Percentiles rank a stretch among this genome's conserved stretches.
These are phyloP conservation scores for Lasioglossum baleicum DNA, from an alignment of 1,140 invertebrate species.

Conservation along the genomic window DNA sequence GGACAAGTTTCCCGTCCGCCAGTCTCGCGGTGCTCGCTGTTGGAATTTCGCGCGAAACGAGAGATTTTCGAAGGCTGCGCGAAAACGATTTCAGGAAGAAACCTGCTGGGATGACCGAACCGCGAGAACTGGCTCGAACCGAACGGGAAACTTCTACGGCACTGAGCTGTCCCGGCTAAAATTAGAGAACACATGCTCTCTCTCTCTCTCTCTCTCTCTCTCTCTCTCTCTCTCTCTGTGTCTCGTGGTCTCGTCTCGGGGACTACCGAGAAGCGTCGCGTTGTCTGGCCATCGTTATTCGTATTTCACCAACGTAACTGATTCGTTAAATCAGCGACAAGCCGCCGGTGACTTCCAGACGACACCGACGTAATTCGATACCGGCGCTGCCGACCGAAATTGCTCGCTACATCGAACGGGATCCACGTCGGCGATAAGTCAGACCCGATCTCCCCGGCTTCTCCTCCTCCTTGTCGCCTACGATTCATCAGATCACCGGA, in stretches of 20 bases:
- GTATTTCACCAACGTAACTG: constrained; percentile 55
- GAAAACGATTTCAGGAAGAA: neutral
- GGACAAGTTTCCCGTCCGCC: too few relatives aligned
- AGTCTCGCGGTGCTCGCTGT: neutral
- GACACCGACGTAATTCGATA: constrained; percentile 38
- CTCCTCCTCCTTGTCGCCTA: neutral
- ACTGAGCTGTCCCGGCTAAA: constrained; percentile 63
- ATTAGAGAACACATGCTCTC: constrained; percentile 52
- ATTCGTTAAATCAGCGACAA: constrained; percentile 47
- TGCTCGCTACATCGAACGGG: neutral
- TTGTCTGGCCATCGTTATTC: constrained; percentile 61
- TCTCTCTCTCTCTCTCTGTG: too few relatives aligned
- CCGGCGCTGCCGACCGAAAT: constrained; percentile 14
- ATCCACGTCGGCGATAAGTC: constrained; percentile 34
- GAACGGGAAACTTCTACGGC: constrained; percentile 34
- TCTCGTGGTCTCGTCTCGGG: constrained; percentile 33
- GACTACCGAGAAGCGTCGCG: constrained; percentile 58
- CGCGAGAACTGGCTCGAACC: constrained; percentile 15
- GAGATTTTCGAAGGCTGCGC: neutral
- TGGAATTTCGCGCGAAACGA: neutral
- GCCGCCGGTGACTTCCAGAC: constrained; percentile 29
- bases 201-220: too few relatives aligned
- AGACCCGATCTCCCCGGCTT: neutral
- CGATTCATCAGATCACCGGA: neutral
- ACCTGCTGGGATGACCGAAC: constrained; percentile 2